Evolutionary conservation across 1,140 invertebrate genomes (phyloP).

Genomic region (Zophobas atratus): DNA sequence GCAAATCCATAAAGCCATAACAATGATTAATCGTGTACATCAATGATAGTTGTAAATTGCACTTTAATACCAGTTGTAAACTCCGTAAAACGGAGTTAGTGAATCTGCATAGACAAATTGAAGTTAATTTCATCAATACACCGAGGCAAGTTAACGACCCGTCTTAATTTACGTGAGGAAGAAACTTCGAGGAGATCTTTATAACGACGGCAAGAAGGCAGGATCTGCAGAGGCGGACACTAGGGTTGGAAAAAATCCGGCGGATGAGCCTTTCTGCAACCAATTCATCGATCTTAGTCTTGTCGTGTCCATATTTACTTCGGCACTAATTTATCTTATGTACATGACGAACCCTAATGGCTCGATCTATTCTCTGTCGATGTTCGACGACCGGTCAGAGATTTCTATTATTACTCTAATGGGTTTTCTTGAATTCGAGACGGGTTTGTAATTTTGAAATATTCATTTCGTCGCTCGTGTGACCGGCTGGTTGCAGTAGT

Average conservation of each 20-base stretch:
- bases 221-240: slow-evolving; percentile 9
- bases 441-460: slow-evolving; percentile 31
- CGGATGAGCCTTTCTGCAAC: slow-evolving; percentile 41
- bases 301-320: slow-evolving; percentile 59
- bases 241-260: slow-evolving; percentile 1
- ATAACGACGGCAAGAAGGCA: slow-evolving; percentile 8
- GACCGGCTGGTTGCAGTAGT: slow-evolving; percentile 12
- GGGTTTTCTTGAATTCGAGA: slow-evolving; percentile 28
- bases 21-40: slow-evolving; percentile 22
- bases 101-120: slow-evolving; percentile 33
- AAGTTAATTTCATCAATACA: slow-evolving; percentile 32
- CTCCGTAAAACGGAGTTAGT: slow-evolving; percentile 20
- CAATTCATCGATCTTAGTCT: slow-evolving; percentile 58
- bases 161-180: slow-evolving; percentile 36
- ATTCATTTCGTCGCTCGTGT: slow-evolving; percentile 21
- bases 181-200: slow-evolving; percentile 20
- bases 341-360: slow-evolving; percentile 56
- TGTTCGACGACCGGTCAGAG: slow-evolving; percentile 33
- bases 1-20: slow-evolving; percentile 14
- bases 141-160: slow-evolving; percentile 17
- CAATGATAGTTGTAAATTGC: slow-evolving; percentile 16
- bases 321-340: slow-evolving; percentile 60
- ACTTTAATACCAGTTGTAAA: slow-evolving; percentile 25
- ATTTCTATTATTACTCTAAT: slow-evolving; percentile 44
- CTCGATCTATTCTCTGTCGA: slow-evolving; percentile 47